phyloP scores from a whole-genome alignment of 2,888 invertebrate genomes.

The Nebria salina region DNA sequence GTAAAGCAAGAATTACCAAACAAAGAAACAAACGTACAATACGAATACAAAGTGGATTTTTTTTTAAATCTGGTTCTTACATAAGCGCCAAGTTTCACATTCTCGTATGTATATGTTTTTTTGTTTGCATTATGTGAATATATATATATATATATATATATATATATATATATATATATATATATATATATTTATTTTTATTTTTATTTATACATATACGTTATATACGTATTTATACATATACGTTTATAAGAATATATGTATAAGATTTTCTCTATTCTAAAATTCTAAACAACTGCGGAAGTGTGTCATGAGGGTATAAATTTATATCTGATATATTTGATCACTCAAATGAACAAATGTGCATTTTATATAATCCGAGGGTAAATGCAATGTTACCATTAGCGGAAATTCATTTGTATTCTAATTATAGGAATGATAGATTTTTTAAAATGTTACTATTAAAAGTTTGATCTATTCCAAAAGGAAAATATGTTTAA shows the following conservation, averaged over 20 bases:
- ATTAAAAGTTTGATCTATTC: too few relatives aligned
- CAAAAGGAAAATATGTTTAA: too few relatives aligned
- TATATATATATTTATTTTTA: too few relatives aligned
- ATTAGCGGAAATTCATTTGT: too few relatives aligned
- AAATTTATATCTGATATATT: neutral
- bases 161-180: too few relatives aligned
- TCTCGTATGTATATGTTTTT: neutral
- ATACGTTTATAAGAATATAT: too few relatives aligned
- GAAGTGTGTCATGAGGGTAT: neutral
- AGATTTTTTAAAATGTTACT: too few relatives aligned
- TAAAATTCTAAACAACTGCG: neutral
- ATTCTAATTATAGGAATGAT: too few relatives aligned
- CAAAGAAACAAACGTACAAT: conserved; percentile 6
- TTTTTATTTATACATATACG: neutral
- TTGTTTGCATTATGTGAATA: conserved; percentile 4
- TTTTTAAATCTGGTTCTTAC: conserved; percentile 25
- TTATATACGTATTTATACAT: neutral
- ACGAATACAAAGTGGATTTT: conserved; percentile 5
- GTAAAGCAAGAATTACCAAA: neutral
- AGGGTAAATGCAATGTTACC: too few relatives aligned
- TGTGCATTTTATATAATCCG: too few relatives aligned
- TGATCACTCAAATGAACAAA: too few relatives aligned
- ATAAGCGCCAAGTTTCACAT: conserved; percentile 22
- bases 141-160: neutral
- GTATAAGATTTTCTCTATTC: too few relatives aligned